phyloP scores from a whole-genome alignment of 2,113 vertebrate genomes.

The Gopherus flavomarginatus region DNA sequence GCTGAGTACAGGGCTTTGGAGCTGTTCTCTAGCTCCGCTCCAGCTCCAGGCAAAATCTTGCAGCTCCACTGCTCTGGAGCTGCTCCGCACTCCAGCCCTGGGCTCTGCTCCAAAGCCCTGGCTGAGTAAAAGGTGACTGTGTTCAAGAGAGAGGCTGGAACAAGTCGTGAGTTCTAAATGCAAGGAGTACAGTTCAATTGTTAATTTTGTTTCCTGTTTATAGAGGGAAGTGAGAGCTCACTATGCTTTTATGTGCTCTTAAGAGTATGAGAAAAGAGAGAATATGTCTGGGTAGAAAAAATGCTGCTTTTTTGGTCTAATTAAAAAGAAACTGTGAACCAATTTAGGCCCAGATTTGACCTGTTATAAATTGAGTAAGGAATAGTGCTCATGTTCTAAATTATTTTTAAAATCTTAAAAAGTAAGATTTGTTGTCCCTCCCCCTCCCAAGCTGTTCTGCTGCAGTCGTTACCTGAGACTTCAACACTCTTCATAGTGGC shows the following conservation, averaged over 20 bases:
- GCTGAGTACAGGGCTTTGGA: neutral
- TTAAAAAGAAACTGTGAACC: rapidly evolving
- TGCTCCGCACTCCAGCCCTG: no score
- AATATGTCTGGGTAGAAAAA: neutral
- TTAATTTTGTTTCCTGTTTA: neutral
- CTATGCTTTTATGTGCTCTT: neutral
- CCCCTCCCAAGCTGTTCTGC: rapidly evolving
- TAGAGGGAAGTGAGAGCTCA: neutral
- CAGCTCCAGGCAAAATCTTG: no score
- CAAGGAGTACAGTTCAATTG: rapidly evolving
- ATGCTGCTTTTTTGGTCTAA: rapidly evolving
- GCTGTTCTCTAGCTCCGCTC: no score
- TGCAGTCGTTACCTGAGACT: rapidly evolving
- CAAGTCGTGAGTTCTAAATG: neutral
- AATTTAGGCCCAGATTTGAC: neutral
- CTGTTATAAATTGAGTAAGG: neutral
- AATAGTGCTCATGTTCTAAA: neutral
- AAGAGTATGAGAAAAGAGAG: neutral
- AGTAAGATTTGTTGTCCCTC: neutral
- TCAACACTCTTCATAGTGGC: neutral
- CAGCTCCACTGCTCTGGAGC: no score
- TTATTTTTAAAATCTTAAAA: neutral
- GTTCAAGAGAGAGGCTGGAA: neutral
- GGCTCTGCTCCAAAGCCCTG: no score
- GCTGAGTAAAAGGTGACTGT: rapidly evolving